These are phyloP conservation scores for Podarcis raffonei DNA, from an alignment of 2,113 vertebrate species.

Conservation along the genomic window DNA sequence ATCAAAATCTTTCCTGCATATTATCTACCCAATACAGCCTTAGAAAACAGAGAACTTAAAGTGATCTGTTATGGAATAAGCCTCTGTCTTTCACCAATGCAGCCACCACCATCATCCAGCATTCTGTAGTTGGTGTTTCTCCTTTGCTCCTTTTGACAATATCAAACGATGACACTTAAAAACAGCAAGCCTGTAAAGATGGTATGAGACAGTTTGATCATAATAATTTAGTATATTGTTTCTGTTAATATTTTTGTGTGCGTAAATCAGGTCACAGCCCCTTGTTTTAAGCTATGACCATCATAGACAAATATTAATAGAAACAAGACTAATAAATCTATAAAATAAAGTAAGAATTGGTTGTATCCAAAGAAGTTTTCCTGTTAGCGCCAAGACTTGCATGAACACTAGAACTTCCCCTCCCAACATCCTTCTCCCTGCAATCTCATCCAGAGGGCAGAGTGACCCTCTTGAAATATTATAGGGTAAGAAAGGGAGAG, in stretches of 20 bases:
- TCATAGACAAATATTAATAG: constrained; percentile 77
- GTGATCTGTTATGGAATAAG: background rate
- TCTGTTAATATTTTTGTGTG: constrained; percentile 66
- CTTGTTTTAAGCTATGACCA: constrained; percentile 74
- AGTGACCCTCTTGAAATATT: too few species aligned
- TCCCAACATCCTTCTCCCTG: too few species aligned
- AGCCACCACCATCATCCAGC: background rate
- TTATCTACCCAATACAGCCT: background rate
- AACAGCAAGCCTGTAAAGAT: constrained; percentile 30
- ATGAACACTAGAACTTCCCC: too few species aligned
- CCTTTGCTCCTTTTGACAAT: background rate
- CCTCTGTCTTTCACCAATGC: background rate
- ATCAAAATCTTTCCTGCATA: background rate
- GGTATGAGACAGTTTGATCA: constrained; percentile 61
- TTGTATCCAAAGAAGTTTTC: too few species aligned
- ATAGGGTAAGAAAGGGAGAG: too few species aligned
- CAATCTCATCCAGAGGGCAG: too few species aligned
- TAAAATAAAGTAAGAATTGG: too few species aligned
- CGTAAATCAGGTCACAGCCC: constrained; percentile 73
- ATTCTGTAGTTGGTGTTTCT: background rate
- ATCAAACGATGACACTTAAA: background rate
- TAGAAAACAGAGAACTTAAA: background rate
- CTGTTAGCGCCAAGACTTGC: too few species aligned
- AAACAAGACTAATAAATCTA: constrained; percentile 58
- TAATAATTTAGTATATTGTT: constrained; percentile 56